Percentiles rank a stretch among this genome's conserved stretches.
These are phyloP conservation scores for Liposcelis brunnea DNA, from an alignment of 2,888 invertebrate genomes.

Conservation along the genomic window DNA sequence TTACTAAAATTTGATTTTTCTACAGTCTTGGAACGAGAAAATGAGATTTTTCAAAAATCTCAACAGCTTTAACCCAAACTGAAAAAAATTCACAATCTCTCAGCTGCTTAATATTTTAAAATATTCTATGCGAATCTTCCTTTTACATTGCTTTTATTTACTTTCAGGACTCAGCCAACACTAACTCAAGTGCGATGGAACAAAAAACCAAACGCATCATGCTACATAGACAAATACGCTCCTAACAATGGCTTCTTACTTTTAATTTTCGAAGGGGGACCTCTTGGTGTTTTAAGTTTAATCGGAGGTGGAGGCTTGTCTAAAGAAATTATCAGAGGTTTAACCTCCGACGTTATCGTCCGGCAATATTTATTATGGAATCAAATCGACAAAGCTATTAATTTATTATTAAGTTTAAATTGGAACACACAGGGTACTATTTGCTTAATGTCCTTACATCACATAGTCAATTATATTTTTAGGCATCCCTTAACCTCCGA, in stretches of 20 bases:
- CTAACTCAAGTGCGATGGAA: conserved; percentile 40
- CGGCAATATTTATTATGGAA: conserved; percentile 44
- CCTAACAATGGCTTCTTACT: conserved; percentile 36
- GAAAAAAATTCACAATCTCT: too few species aligned
- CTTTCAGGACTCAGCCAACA: conserved; percentile 32
- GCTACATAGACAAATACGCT: conserved; percentile 26
- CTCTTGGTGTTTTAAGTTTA: conserved; percentile 35
- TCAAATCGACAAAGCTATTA: conserved; percentile 47
- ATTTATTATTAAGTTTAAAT: conserved; percentile 47
- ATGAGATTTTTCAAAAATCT: too few species aligned
- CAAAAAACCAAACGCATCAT: conserved; percentile 30
- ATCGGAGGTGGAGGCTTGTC: conserved; percentile 29
- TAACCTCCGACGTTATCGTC: conserved; percentile 41
- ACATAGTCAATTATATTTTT: conserved; percentile 48
- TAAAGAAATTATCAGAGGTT: conserved; percentile 28
- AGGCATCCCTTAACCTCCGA: conserved; percentile 37
- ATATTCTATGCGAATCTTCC: too few species aligned
- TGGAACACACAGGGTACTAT: conserved; percentile 62
- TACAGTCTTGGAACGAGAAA: too few species aligned
- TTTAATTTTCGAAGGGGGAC: conserved; percentile 43
- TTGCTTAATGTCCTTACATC: conserved; percentile 56
- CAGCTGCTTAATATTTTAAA: too few species aligned
- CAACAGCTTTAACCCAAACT: too few species aligned
- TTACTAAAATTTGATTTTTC: conserved; percentile 1
- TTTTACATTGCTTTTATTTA: conserved; percentile 2